Evolutionary conservation across 2,888 invertebrate species (phyloP).

Genomic region (Meganola albula): DNA sequence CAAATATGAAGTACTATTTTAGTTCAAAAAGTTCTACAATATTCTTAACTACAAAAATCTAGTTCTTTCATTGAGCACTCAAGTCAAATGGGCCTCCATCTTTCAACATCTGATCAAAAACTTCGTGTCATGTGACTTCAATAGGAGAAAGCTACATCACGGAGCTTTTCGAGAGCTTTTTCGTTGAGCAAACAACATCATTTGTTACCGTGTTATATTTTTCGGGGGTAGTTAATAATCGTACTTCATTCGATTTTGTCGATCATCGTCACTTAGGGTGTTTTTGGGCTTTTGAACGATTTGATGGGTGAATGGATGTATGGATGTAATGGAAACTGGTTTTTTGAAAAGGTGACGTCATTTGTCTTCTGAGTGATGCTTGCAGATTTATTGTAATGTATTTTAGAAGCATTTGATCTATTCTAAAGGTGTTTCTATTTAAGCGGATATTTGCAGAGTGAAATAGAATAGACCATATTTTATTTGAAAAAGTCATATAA

Average conservation of each 20-base stretch:
- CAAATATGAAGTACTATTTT: conserved; percentile 7
- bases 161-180: conserved; percentile 42
- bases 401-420: too few relatives aligned
- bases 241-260: conserved; percentile 75
- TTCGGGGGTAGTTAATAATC: conserved; percentile 71
- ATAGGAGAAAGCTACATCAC: conserved; percentile 47
- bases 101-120: conserved; percentile 31
- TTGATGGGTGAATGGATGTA: conserved; percentile 4
- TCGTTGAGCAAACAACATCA: conserved; percentile 71
- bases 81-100: conserved; percentile 31
- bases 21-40: conserved; percentile 12
- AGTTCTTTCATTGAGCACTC: too few relatives aligned
- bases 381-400: too few relatives aligned
- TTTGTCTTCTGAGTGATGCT: too few relatives aligned
- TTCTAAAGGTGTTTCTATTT: too few relatives aligned
- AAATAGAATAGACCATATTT: too few relatives aligned
- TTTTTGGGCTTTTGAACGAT: conserved; percentile 25
- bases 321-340: too few relatives aligned
- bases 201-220: conserved; percentile 74
- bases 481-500: too few relatives aligned
- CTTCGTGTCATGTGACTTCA: conserved; percentile 55
- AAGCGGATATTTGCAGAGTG: too few relatives aligned
- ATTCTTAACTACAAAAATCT: too few relatives aligned
- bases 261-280: conserved; percentile 75
- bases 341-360: too few relatives aligned